Evolutionary conservation across 2,888 invertebrate species (phyloP).

Genomic region (Papilio demoleus): DNA sequence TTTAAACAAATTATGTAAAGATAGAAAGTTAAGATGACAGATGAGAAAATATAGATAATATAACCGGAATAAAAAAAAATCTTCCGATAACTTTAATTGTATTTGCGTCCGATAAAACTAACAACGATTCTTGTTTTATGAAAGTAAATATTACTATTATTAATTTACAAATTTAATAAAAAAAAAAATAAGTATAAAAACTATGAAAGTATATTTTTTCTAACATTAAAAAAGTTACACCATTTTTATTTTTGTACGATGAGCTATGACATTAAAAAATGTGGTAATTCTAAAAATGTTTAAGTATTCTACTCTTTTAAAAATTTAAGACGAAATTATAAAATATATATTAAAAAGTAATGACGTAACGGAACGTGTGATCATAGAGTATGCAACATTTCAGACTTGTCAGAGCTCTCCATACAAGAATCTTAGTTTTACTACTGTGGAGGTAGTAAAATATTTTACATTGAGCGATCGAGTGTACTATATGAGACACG

Average conservation of each 20-base stretch:
- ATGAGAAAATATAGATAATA: too few relatives aligned
- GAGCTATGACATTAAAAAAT: neutral
- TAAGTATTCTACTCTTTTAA: too few relatives aligned
- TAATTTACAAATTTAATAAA: too few relatives aligned
- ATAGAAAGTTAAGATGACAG: too few relatives aligned
- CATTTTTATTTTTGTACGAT: constrained; percentile 2
- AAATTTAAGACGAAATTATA: too few relatives aligned
- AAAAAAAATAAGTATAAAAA: constrained; percentile 2
- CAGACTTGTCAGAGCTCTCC: constrained; percentile 12
- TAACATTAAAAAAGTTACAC: constrained; percentile 13
- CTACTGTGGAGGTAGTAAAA: constrained; percentile 6
- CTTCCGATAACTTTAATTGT: neutral
- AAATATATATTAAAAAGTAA: neutral
- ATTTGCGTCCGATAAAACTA: neutral
- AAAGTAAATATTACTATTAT: too few relatives aligned
- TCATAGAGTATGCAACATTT: constrained; percentile 16
- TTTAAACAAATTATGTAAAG: too few relatives aligned
- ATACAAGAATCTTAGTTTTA: constrained; percentile 4
- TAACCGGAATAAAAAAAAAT: too few relatives aligned
- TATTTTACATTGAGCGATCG: constrained; percentile 10
- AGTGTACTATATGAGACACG: constrained; percentile 5
- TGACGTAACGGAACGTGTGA: neutral
- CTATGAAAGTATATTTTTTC: constrained; percentile 15
- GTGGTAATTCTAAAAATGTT: too few relatives aligned
- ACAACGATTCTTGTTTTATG: neutral